phyloP scores from a whole-genome alignment of 1,140 invertebrate genomes.

The Macrobrachium rosenbergii region DNA sequence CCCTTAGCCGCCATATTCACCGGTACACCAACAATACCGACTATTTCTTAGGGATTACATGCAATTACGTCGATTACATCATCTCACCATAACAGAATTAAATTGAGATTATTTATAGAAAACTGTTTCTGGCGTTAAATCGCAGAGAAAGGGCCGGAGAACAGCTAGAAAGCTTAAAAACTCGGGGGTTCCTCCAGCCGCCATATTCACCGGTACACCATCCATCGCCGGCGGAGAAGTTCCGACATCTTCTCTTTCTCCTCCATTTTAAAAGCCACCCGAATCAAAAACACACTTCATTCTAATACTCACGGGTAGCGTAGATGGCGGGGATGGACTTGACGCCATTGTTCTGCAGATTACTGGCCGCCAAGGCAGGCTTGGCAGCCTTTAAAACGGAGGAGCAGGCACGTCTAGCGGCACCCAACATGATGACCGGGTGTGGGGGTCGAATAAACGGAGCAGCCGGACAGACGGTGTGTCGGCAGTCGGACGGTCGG shows the following conservation, averaged over 20 bases:
- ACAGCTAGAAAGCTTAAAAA: background rate
- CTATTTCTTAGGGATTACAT: no score
- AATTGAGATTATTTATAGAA: no score
- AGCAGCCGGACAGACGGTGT: background rate
- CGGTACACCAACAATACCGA: no score
- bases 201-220: conserved; percentile 21
- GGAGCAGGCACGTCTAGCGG: conserved; percentile 45
- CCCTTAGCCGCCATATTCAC: no score
- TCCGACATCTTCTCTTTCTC: background rate
- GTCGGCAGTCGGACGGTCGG: background rate
- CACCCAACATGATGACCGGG: conserved; percentile 54
- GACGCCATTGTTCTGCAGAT: conserved; percentile 24
- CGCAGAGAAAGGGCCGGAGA: background rate
- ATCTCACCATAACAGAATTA: no score
- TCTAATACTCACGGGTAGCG: conserved; percentile 30
- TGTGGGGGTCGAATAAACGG: background rate
- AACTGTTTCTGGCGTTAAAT: no score
- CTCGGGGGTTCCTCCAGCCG: background rate
- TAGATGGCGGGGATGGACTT: conserved; percentile 44
- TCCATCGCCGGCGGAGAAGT: background rate
- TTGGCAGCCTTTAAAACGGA: conserved; percentile 53
- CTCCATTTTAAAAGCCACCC: background rate
- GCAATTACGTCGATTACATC: no score
- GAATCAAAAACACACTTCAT: background rate
- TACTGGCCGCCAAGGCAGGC: conserved; percentile 30